Conservation (phyloP, 2,888 invertebrate genomes). For the Philereme vetulata region DNA sequence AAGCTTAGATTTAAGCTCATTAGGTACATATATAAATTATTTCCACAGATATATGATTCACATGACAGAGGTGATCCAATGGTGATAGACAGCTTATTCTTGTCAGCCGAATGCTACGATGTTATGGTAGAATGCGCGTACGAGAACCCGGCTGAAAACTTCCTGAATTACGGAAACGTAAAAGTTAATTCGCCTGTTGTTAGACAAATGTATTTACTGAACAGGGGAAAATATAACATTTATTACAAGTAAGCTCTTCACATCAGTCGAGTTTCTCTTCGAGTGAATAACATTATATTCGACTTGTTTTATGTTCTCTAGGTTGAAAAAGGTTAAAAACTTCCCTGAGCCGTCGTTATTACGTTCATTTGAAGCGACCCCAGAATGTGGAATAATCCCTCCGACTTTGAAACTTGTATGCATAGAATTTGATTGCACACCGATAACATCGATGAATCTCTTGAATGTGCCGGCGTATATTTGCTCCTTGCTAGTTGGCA, state of each 20-base stretch:
- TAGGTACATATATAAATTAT: neutral
- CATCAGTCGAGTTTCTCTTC: neutral
- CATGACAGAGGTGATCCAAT: constrained; percentile 73
- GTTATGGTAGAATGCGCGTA: constrained; percentile 81
- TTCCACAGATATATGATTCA: constrained; percentile 67
- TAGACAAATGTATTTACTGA: constrained; percentile 77
- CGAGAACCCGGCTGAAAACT: constrained; percentile 68
- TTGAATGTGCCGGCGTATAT: constrained; percentile 69
- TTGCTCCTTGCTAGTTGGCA: constrained; percentile 73
- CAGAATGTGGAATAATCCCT: constrained; percentile 67
- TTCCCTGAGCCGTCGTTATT: constrained; percentile 72
- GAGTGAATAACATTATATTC: neutral
- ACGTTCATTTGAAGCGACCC: constrained; percentile 61
- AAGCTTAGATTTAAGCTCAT: too few species aligned
- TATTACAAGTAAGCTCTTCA: constrained; percentile 72
- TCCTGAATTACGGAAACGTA: constrained; percentile 82
- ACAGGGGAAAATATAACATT: constrained; percentile 83
- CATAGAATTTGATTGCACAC: constrained; percentile 71
- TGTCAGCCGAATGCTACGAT: constrained; percentile 85
- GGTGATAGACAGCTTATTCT: constrained; percentile 64
- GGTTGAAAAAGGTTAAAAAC: constrained; percentile 74
- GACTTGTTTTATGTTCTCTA: neutral
- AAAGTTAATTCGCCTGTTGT: constrained; percentile 80
- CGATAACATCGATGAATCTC: constrained; percentile 70
- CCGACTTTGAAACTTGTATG: constrained; percentile 54